These are phyloP conservation scores for Sorex maritimensis DNA, from an alignment of 2,797 vertebrate genomes.

Conservation along the genomic window DNA sequence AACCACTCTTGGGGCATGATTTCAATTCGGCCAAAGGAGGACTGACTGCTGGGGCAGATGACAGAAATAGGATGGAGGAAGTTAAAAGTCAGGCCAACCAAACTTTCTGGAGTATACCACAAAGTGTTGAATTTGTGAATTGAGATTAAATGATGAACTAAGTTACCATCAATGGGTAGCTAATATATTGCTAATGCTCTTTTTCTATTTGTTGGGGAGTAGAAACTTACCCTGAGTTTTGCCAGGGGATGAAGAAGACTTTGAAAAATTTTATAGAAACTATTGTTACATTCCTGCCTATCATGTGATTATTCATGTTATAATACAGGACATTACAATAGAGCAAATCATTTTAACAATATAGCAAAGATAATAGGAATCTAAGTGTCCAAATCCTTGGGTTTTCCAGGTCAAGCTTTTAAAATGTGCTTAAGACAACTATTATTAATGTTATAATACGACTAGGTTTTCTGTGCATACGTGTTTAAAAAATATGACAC, in stretches of 20 bases:
- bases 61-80: constrained; percentile 25
- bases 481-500: constrained; percentile 55
- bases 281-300: constrained; percentile 59
- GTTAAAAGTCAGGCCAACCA: constrained; percentile 15
- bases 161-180: neutral
- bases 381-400: neutral
- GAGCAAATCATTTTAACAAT: constrained; percentile 52
- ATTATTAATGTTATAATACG: constrained; percentile 57
- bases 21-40: neutral
- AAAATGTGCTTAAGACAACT: constrained; percentile 49
- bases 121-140: constrained; percentile 12
- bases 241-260: constrained; percentile 25
- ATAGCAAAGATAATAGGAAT: constrained; percentile 21
- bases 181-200: neutral
- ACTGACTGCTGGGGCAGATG: neutral
- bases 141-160: constrained; percentile 52
- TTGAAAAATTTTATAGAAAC: constrained; percentile 65
- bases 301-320: constrained; percentile 47
- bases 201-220: constrained; percentile 20
- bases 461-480: constrained; percentile 34
- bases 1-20: neutral
- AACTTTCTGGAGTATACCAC: neutral
- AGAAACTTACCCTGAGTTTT: constrained; percentile 63
- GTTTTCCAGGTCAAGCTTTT: constrained; percentile 43
- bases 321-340: constrained; percentile 15